Conservation (phyloP, 2,113 vertebrate genomes). For the Piprites chloris region DNA sequence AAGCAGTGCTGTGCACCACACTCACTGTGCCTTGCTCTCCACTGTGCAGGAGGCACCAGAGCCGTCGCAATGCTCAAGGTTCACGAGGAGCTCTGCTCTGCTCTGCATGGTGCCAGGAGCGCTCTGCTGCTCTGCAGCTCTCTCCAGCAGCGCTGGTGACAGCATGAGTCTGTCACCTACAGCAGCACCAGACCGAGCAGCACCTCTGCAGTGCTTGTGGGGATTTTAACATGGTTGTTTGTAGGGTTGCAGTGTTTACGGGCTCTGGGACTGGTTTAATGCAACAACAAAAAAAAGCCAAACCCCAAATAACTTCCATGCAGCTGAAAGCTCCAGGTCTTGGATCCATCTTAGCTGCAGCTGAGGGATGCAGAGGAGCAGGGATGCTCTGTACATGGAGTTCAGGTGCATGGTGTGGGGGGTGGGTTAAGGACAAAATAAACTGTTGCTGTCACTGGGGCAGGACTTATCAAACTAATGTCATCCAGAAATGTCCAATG, state of each 20-base stretch:
- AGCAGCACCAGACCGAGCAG: neutral
- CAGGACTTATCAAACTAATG: neutral
- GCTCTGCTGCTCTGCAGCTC: neutral
- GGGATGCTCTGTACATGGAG: neutral
- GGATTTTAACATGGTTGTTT: too few relatives aligned
- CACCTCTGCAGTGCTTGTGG: neutral
- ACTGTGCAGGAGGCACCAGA: neutral
- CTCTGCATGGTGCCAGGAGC: neutral
- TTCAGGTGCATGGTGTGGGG: fast-evolving
- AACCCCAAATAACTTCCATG: neutral
- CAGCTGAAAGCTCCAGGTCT: neutral
- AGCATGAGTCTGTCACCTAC: neutral
- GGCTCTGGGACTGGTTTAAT: neutral
- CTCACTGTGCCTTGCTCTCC: fast-evolving
- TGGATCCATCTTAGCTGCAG: fast-evolving
- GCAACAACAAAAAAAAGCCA: neutral
- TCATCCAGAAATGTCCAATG: neutral
- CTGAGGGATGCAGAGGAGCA: fast-evolving
- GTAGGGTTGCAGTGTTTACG: neutral
- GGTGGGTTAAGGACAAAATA: neutral
- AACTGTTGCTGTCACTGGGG: neutral
- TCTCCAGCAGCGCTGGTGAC: neutral
- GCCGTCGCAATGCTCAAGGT: fast-evolving
- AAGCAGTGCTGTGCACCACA: neutral
- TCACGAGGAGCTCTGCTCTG: neutral